A percentile compares a stretch with the other conserved stretches of the same genome.
These are phyloP conservation scores for Opisthocomus hoazin DNA, from an alignment of 2,113 vertebrate species.

Conservation along the genomic window DNA sequence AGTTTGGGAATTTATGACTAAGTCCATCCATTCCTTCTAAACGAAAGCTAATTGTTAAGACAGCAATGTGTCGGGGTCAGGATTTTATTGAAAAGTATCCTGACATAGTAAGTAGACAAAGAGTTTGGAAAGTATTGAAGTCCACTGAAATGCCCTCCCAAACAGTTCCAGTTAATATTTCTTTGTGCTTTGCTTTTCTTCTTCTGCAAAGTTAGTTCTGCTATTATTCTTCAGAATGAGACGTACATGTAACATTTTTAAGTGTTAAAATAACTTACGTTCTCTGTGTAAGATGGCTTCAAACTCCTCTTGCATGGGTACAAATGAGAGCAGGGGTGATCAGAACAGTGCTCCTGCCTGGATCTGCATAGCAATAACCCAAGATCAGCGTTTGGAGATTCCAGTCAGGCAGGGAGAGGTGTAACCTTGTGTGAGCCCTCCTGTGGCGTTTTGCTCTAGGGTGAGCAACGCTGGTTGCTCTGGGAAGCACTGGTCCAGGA, in stretches of 20 bases:
- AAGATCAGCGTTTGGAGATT: background rate
- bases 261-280: background rate
- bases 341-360: background rate
- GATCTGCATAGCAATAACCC: background rate
- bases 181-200: background rate
- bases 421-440: background rate
- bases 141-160: background rate
- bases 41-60: background rate
- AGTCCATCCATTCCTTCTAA: background rate
- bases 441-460: background rate
- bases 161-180: background rate
- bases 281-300: background rate
- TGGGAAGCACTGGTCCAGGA: background rate
- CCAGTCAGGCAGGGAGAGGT: background rate
- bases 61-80: background rate
- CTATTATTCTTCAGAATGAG: background rate
- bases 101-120: background rate
- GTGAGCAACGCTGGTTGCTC: no score
- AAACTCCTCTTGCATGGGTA: background rate
- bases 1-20: background rate
- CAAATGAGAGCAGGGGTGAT: background rate
- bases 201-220: background rate
- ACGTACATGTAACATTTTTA: background rate
- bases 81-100: background rate
- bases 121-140: background rate